A percentile compares a stretch with the other conserved stretches of the same genome.
These are phyloP conservation scores for Triplophysa yarkandensis DNA, from an alignment of 2,797 vertebrate species.

Conservation along the genomic window DNA sequence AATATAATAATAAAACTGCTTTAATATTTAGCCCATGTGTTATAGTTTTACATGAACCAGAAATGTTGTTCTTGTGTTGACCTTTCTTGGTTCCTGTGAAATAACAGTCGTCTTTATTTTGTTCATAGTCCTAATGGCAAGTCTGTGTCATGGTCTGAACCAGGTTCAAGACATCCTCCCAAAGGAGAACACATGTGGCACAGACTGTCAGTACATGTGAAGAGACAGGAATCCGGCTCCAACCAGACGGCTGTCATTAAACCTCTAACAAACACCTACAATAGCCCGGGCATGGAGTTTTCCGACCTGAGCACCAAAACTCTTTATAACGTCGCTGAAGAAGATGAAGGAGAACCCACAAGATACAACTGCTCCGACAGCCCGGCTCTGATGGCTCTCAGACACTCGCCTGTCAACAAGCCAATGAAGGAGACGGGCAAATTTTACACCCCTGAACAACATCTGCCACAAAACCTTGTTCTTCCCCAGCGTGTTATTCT, in stretches of 20 bases:
- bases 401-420: constrained; percentile 68
- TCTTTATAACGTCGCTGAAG: constrained; percentile 90
- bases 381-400: constrained; percentile 81
- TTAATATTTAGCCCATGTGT: constrained; percentile 16
- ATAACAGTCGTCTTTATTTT: constrained; percentile 92
- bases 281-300: constrained; percentile 85
- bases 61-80: constrained; percentile 72
- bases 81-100: constrained; percentile 75
- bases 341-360: constrained; percentile 79
- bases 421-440: constrained; percentile 63
- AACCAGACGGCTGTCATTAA: constrained; percentile 99
- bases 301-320: constrained; percentile 94
- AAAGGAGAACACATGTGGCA: constrained; percentile 97
- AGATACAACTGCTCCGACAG: constrained; percentile 80
- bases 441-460: constrained; percentile 76
- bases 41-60: constrained; percentile 65
- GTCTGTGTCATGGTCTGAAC: constrained; percentile 99
- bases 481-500: constrained; percentile 70
- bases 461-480: constrained; percentile 69
- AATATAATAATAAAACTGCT: constrained; percentile 35
- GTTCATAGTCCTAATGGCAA: constrained; percentile 99
- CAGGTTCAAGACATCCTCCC: constrained; percentile 96
- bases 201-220: constrained; percentile 98
- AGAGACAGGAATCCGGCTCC: constrained; percentile 92
- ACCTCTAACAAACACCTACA: constrained; percentile 94